phyloP scores from a whole-genome alignment of 2,888 invertebrate genomes.

The Choristoneura rosaceana region DNA sequence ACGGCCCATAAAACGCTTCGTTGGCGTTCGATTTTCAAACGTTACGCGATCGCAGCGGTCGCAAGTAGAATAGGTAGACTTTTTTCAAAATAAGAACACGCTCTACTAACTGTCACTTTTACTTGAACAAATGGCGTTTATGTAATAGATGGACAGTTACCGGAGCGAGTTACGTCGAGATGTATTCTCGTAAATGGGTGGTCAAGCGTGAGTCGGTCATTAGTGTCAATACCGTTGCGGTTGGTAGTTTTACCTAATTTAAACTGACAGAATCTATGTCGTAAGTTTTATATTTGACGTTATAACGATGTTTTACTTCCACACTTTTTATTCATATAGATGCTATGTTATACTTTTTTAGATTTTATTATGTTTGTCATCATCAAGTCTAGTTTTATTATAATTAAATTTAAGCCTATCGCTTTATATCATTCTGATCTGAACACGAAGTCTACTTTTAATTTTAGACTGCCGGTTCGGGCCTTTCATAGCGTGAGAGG shows the following conservation, averaged over 20 bases:
- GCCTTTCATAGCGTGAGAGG: too few species aligned
- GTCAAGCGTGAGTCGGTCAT: slow-evolving; percentile 20
- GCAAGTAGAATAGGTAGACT: slow-evolving; percentile 39
- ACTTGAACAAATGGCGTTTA: slow-evolving; percentile 73
- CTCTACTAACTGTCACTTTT: slow-evolving; percentile 68
- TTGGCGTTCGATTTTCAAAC: slow-evolving; percentile 39
- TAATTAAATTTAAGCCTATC: too few species aligned
- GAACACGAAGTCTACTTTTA: too few species aligned
- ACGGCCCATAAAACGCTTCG: slow-evolving; percentile 11
- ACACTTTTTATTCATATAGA: too few species aligned
- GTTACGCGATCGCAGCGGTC: slow-evolving; percentile 31
- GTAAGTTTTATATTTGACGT: neutral
- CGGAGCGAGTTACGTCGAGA: slow-evolving; percentile 50
- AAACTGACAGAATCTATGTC: neutral
- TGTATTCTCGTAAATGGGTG: slow-evolving; percentile 14
- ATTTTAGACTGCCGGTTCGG: too few species aligned
- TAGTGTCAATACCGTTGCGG: neutral
- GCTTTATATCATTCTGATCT: too few species aligned
- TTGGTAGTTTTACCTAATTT: neutral
- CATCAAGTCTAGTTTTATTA: too few species aligned
- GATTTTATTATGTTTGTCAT: too few species aligned
- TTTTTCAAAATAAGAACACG: slow-evolving; percentile 58
- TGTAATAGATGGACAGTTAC: slow-evolving; percentile 65
- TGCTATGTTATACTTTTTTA: too few species aligned
- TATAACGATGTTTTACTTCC: neutral